phyloP scores from a whole-genome alignment of 1,140 invertebrate species.

The Euborellia annulipes region DNA sequence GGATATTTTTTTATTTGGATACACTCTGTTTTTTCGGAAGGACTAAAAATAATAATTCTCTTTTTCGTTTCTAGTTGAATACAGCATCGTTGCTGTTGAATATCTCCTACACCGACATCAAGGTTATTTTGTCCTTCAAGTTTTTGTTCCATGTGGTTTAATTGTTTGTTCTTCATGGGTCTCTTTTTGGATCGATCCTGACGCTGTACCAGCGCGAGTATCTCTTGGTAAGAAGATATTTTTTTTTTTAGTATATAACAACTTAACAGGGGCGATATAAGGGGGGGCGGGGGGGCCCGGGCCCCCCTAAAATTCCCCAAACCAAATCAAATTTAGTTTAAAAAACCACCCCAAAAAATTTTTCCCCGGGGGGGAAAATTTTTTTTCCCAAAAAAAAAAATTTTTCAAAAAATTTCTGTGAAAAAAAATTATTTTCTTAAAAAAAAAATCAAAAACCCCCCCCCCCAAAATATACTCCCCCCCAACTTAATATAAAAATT shows the following conservation, averaged over 20 bases:
- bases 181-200: slow-evolving; percentile 44
- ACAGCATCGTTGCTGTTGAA: slow-evolving; percentile 32
- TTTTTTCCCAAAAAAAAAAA: too few relatives aligned
- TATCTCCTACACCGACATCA: slow-evolving; percentile 35
- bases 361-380: too few relatives aligned
- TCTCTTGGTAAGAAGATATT: slow-evolving; percentile 31
- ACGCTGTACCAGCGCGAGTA: slow-evolving; percentile 40
- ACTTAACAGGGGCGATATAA: too few relatives aligned
- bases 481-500: neutral
- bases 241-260: too few relatives aligned
- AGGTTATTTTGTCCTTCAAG: slow-evolving; percentile 43
- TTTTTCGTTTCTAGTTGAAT: slow-evolving; percentile 22
- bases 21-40: too few relatives aligned
- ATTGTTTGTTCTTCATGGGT: slow-evolving; percentile 49
- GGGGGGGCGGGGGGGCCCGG: too few relatives aligned
- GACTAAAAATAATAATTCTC: too few relatives aligned
- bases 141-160: slow-evolving; percentile 41
- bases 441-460: neutral
- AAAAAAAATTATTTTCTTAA: slow-evolving; percentile 1
- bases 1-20: too few relatives aligned
- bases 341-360: neutral
- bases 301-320: too few relatives aligned
- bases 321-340: too few relatives aligned
- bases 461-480: neutral
- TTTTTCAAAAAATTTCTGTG: neutral